A percentile compares a stretch with the other conserved stretches of the same genome.
Evolutionary conservation across 2,797 vertebrate species (phyloP).

Genomic region (Fistularia tabacaria): DNA sequence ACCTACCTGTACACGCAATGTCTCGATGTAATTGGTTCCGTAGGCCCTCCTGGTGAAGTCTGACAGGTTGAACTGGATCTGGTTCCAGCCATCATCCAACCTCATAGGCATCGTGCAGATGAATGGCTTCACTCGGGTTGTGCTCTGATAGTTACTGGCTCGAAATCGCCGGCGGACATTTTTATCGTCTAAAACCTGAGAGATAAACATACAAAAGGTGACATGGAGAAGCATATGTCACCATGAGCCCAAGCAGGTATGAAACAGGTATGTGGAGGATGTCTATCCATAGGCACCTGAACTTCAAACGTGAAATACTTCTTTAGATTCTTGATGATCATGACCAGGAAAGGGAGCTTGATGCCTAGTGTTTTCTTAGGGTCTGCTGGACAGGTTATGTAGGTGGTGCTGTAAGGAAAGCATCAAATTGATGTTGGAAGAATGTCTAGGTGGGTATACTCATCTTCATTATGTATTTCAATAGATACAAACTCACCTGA

Average conservation of each 20-base stretch:
- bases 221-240: too few species aligned
- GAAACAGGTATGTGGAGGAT: background rate
- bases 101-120: slow-evolving; percentile 99
- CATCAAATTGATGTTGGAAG: too few species aligned
- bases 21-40: slow-evolving; percentile 95
- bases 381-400: slow-evolving; percentile 95
- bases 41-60: slow-evolving; percentile 95
- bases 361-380: slow-evolving; percentile 96
- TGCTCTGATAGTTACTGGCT: slow-evolving; percentile 96
- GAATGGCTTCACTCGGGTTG: slow-evolving; percentile 92
- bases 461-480: background rate
- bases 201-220: background rate
- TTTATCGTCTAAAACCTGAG: slow-evolving; percentile 95
- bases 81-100: slow-evolving; percentile 97
- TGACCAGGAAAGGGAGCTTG: slow-evolving; percentile 93
- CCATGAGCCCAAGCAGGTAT: background rate
- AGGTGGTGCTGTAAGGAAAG: slow-evolving; percentile 82
- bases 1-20: slow-evolving; percentile 89
- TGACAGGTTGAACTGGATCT: slow-evolving; percentile 96
- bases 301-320: slow-evolving; percentile 99
- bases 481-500: slow-evolving; percentile 77
- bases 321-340: slow-evolving; percentile 98
- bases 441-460: background rate
- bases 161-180: slow-evolving; percentile 91
- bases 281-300: slow-evolving; percentile 76